Evolutionary conservation across 2,113 vertebrate species (phyloP).

Genomic region (Tetrax tetrax): DNA sequence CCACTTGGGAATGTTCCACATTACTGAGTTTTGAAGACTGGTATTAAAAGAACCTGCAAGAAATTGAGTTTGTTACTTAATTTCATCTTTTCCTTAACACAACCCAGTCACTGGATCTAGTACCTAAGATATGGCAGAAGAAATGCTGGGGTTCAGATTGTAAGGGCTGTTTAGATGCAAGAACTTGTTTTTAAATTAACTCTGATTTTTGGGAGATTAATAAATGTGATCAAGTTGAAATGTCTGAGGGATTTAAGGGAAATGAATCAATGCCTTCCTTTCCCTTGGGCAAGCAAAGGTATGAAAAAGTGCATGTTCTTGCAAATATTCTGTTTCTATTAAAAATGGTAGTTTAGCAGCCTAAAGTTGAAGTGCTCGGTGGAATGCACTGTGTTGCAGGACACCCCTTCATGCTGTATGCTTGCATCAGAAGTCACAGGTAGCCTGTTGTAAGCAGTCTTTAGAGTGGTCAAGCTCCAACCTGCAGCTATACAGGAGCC

Average conservation of each 20-base stretch:
- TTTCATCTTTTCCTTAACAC: not conserved
- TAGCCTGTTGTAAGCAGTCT: not conserved
- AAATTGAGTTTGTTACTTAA: not conserved
- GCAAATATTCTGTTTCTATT: not conserved
- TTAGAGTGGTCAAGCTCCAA: not conserved
- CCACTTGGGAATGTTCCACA: not conserved
- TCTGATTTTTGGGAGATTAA: not conserved
- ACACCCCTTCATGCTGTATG: not conserved
- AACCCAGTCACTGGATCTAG: not conserved
- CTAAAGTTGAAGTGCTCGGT: fast-evolving
- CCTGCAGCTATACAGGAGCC: not conserved
- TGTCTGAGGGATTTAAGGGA: not conserved
- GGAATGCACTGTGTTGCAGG: not conserved
- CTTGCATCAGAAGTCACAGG: fast-evolving
- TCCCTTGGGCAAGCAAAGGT: not conserved
- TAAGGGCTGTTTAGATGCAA: not conserved
- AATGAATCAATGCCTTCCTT: not conserved
- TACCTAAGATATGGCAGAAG: not conserved
- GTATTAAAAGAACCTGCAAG: not conserved
- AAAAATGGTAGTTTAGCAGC: not conserved
- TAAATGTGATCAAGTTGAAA: not conserved
- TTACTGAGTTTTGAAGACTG: not conserved
- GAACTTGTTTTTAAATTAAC: not conserved
- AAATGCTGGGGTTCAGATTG: not conserved
- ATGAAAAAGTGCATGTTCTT: not conserved